These are phyloP conservation scores for Catostomus latipinnis DNA, from an alignment of 2,797 vertebrate genomes.

Conservation along the genomic window DNA sequence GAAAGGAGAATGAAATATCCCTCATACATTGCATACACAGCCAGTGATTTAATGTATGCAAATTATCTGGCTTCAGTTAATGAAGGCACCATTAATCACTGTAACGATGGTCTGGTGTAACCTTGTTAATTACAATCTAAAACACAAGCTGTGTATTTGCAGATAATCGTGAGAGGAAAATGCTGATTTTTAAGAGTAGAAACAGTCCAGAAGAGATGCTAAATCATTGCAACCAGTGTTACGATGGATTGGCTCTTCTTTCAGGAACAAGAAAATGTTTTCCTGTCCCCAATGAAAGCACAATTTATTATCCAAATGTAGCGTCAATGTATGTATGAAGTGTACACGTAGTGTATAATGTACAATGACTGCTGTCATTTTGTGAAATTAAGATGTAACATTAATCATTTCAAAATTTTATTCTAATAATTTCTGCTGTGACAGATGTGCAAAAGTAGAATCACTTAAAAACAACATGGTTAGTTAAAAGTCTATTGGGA, in stretches of 20 bases:
- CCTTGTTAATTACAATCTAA: constrained; percentile 73
- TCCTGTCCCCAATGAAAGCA: neutral
- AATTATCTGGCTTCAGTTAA: constrained; percentile 81
- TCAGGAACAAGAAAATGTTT: neutral
- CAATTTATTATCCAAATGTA: neutral
- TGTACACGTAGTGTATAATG: neutral
- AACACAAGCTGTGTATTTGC: constrained; percentile 47
- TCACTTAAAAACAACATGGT: neutral
- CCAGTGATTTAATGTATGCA: constrained; percentile 82
- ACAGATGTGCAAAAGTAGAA: neutral
- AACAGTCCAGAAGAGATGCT: neutral
- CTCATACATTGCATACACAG: constrained; percentile 34
- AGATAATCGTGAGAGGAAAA: constrained; percentile 40
- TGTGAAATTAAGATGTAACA: neutral
- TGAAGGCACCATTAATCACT: constrained; percentile 84
- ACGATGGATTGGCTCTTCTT: no score
- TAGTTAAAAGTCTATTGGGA: neutral
- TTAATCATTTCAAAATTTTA: neutral
- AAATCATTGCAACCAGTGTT: no score
- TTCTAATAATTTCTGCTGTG: neutral
- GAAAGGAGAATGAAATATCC: constrained; percentile 39
- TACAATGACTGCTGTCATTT: neutral
- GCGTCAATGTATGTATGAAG: neutral
- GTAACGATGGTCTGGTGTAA: constrained; percentile 81
- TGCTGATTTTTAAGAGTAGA: constrained; percentile 18